Evolutionary conservation across 2,113 vertebrate genomes (phyloP), one percentile per base, ranked within the genome.

Genomic region (Cariama cristata): DNA sequence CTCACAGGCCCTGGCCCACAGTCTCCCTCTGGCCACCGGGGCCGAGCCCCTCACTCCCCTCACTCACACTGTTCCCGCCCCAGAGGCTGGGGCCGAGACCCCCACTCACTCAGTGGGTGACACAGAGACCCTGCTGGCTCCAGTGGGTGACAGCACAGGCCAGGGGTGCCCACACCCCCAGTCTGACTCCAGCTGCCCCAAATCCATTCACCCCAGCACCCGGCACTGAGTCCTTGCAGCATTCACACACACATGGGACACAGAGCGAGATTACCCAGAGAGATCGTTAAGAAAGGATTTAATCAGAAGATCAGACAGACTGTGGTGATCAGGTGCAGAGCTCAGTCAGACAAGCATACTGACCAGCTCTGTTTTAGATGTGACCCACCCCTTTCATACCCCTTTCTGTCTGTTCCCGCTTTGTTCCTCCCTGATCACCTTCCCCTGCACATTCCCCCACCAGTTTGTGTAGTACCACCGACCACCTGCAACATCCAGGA

Each of bases 41-140:
- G 3, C 42, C 2, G 8, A 69, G 71, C 33, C 84, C 38, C 40
- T 50, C 63, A 4, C 22, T 27, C 38, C 1, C 26, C 40, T 32
- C 26, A 1, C 26, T 19, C 13, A 3, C 26, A 0, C 47, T 7
- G 26, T 12, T 63, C 49, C 63, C 4, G 2, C 10, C 40, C 23
- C 32, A 0, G 15, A 0, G 23, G 1, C 9, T 19, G 33, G 38
- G 28, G 15, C n/a, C 1, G 0, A 27, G 53, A 23, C 14, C 10
- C 12, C 14, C 0, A 1, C 20, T 4, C 9, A 0, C 49, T 8
- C 33, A 2, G 3, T 4, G 26, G 12, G 8, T 18, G 11, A 26
- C 60, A 58, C 18, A 18, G 9, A 69, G 21, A 9, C 27, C 12
- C 20, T 21, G 2, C 20, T 4, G 44, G 26, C 66, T 27, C n/a